Base-by-base conservation (phyloP, 1,140 invertebrate species). In the Drosophila littoralis region DNA sequence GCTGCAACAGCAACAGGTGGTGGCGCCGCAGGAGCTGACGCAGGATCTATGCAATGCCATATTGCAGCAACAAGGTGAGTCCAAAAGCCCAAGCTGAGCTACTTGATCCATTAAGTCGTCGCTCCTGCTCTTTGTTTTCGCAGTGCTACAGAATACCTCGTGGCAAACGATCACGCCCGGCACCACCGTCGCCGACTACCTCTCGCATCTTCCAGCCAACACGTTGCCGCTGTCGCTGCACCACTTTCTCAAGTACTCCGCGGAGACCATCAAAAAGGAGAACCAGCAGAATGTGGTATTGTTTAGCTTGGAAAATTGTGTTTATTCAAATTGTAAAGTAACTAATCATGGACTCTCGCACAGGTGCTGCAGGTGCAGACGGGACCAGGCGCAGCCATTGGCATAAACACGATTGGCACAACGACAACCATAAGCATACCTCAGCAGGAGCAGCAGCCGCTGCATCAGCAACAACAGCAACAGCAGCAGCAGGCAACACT, bases 221-320 rank as follows among this genome's bases (percentile, higher is more conserved):
- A 96, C 96, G 3, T 89, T 97, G 78, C 96, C 96, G 1, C 91
- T 97, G 28, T 96, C 96, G 46, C 92, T 97, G 38, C 96, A 97
- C 81, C 96, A 97, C 90, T 96, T 97, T 80, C 94, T 97, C 15
- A 97, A 97, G 92, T 97, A 97, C 91, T 97, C 96, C 1, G 95
- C 95, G 1, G 96, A 96, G 82, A 95, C 93, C 69, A 96, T 96
- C 54, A 96, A 96, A 67, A 95, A 96, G 81, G 95, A 96, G 78
- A 93, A 94, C 2, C 91, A 92, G 55, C 91, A 92, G 76, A 92
- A 91, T 81, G 91, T 91, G 75, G 90, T 92, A 79, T 48, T 74
- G 76, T 81, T 6, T 8, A 36, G 22, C 22, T 28, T 28, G 0
- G 22, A 3, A 5, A 28, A 28, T 28, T 28, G 22, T 9, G 0